Conservation (phyloP, 2,113 vertebrate species). For the Grammomys dolichurus region DNA sequence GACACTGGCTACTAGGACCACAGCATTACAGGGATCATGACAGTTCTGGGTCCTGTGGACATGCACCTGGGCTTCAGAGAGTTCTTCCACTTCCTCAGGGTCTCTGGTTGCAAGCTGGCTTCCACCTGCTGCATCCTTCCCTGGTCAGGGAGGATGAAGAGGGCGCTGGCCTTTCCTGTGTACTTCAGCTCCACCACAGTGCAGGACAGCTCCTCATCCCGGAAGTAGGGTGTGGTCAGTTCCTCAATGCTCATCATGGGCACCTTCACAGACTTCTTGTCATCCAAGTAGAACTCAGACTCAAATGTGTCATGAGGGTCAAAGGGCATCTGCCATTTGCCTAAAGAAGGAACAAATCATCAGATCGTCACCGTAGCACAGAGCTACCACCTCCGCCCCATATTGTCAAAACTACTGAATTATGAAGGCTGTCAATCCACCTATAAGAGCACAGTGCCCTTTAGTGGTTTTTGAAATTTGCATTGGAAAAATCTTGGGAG, state of each 20-base stretch:
- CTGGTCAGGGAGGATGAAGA: slow-evolving; percentile 84
- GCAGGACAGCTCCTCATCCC: slow-evolving; percentile 70
- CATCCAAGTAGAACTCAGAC: slow-evolving; percentile 86
- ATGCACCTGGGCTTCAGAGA: slow-evolving; percentile 72
- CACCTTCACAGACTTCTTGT: slow-evolving; percentile 84
- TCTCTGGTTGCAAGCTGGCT: slow-evolving; percentile 69
- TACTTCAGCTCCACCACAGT: slow-evolving; percentile 79
- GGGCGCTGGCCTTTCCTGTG: slow-evolving; percentile 22
- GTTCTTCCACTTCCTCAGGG: slow-evolving; percentile 69
- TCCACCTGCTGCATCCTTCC: slow-evolving; percentile 78
- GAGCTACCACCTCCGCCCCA: accelerated
- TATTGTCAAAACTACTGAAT: not conserved
- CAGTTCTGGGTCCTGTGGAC: accelerated
- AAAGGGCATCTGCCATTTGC: slow-evolving; percentile 91
- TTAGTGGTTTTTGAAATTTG: not conserved
- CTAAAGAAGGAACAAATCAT: slow-evolving; percentile 74
- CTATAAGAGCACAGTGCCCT: not conserved
- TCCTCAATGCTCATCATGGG: slow-evolving; percentile 89
- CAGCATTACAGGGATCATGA: accelerated
- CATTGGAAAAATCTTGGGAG: not conserved
- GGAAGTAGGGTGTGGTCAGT: slow-evolving; percentile 74
- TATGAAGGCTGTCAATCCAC: accelerated
- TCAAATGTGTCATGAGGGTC: slow-evolving; percentile 67
- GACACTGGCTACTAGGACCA: not conserved
- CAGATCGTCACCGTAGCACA: not conserved